These are phyloP conservation scores for Phylloscopus whistleri DNA, from an alignment of 2,113 vertebrate species.

Conservation along the genomic window DNA sequence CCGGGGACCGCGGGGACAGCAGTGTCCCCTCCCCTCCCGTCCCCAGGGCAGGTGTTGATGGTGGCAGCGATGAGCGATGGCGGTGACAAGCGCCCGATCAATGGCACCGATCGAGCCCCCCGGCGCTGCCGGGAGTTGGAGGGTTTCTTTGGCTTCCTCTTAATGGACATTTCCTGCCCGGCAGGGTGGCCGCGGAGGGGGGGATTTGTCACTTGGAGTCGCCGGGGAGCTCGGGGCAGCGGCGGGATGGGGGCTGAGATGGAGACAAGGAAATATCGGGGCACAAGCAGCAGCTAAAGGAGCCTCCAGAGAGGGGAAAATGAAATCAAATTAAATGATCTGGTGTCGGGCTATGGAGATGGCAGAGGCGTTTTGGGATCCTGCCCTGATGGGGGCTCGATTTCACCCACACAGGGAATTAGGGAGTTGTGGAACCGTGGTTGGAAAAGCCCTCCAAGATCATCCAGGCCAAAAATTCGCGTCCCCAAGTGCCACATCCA, in stretches of 20 bases:
- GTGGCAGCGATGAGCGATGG: conserved; percentile 51
- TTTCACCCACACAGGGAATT: not conserved
- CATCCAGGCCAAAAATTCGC: not conserved
- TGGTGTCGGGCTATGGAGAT: fast-evolving
- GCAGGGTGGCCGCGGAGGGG: not conserved
- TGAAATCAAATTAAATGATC: not conserved
- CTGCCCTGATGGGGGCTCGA: not conserved
- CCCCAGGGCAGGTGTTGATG: conserved; percentile 53
- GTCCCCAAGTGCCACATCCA: not conserved
- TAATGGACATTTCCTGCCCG: not conserved
- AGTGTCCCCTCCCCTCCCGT: not conserved
- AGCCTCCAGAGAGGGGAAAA: not conserved
- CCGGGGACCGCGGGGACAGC: not conserved
- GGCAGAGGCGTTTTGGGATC: not conserved
- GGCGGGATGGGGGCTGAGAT: not conserved
- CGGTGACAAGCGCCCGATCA: not conserved
- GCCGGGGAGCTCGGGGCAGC: not conserved
- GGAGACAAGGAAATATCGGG: fast-evolving
- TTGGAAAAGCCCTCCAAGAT: not conserved
- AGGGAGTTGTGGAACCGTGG: not conserved
- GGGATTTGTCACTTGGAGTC: not conserved
- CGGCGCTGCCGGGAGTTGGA: not conserved
- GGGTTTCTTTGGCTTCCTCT: not conserved
- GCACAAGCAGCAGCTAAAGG: fast-evolving
- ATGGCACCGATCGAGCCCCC: not conserved